Evolutionary conservation across 2,113 vertebrate genomes (phyloP).

Genomic region (Pungitius pungitius): DNA sequence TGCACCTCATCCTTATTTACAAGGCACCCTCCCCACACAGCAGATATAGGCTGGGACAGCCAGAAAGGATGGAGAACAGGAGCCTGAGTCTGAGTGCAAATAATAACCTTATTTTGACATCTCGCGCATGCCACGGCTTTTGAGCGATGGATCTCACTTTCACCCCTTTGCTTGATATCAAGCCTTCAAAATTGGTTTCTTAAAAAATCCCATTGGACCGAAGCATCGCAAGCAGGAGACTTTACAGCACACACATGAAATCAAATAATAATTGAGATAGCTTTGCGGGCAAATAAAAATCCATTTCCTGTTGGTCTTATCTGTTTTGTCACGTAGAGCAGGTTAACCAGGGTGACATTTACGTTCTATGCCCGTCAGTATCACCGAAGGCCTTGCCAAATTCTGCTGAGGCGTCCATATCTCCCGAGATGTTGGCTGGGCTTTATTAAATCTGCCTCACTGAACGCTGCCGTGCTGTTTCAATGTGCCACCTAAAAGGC

Average conservation of each 20-base stretch:
- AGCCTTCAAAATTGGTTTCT: constrained; percentile 22
- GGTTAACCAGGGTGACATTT: constrained; percentile 72
- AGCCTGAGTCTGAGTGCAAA: constrained; percentile 42
- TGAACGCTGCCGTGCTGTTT: constrained; percentile 31
- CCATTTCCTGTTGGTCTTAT: constrained; percentile 75
- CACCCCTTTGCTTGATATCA: constrained; percentile 15
- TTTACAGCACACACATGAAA: constrained; percentile 44
- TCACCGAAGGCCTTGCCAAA: constrained; percentile 68
- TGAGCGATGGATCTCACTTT: background rate
- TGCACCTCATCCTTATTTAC: constrained; percentile 31
- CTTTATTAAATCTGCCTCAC: constrained; percentile 65
- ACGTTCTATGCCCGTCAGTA: constrained; percentile 36
- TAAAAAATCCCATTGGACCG: background rate
- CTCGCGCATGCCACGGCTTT: constrained; percentile 32
- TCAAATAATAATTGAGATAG: constrained; percentile 72
- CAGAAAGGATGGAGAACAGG: constrained; percentile 26
- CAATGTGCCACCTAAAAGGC: constrained; percentile 15
- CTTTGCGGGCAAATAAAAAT: constrained; percentile 58
- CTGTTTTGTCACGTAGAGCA: constrained; percentile 64
- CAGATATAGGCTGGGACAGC: constrained; percentile 31
- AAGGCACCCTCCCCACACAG: constrained; percentile 32
- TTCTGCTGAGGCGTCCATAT: constrained; percentile 56
- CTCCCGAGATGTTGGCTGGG: constrained; percentile 52
- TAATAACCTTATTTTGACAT: constrained; percentile 59
- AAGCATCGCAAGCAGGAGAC: constrained; percentile 6